Evolutionary conservation across 2,113 vertebrate species (phyloP).

Genomic region (Eurypyga helias): DNA sequence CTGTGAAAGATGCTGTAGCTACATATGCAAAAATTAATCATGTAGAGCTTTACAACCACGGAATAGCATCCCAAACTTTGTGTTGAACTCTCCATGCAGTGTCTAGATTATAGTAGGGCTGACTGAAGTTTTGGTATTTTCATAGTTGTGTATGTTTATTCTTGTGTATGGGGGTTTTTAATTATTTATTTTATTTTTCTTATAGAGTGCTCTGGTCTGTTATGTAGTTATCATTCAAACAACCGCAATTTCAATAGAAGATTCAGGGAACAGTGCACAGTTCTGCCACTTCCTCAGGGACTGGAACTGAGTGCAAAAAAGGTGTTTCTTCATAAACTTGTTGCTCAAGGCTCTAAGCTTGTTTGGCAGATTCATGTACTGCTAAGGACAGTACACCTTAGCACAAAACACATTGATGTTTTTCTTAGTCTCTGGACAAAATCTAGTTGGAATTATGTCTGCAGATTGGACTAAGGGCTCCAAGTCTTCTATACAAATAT

Average conservation of each 20-base stretch:
- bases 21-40: conserved; percentile 2
- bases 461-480: not conserved
- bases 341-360: not conserved
- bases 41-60: not conserved
- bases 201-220: not conserved
- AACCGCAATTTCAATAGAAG: not conserved
- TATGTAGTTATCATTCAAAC: not conserved
- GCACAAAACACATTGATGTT: not conserved
- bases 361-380: not conserved
- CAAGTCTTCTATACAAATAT: not conserved
- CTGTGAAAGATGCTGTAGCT: conserved; percentile 16
- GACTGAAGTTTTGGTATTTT: not conserved
- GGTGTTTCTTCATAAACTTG: not conserved
- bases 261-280: not conserved
- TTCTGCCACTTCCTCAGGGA: not conserved
- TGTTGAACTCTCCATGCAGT: not conserved
- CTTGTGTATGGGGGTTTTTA: too few species aligned
- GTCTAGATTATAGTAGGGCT: not conserved
- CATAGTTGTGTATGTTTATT: not conserved
- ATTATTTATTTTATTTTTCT: not conserved
- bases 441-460: not conserved
- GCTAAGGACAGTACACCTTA: not conserved
- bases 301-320: not conserved
- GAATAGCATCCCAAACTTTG: not conserved
- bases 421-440: not conserved